These are phyloP conservation scores for Remorina albescens DNA, from an alignment of 2,797 vertebrate species.

Conservation along the genomic window DNA sequence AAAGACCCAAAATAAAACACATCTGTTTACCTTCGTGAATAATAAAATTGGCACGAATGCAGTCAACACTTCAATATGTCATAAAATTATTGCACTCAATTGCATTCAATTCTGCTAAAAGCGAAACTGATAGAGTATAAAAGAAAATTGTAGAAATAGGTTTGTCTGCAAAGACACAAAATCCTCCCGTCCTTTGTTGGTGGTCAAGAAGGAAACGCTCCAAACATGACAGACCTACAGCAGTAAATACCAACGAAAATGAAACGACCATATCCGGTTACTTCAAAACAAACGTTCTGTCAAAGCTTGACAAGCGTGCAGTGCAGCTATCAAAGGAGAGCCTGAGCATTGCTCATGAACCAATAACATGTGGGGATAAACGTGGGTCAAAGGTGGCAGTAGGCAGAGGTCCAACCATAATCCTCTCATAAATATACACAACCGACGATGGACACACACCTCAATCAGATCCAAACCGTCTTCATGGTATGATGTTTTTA, in stretches of 20 bases:
- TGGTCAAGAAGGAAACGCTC: neutral
- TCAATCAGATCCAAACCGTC: neutral
- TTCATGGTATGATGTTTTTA: neutral
- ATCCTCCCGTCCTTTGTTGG: rapidly evolving
- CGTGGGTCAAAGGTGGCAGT: conserved; percentile 62
- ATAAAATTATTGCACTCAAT: neutral
- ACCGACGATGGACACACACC: conserved; percentile 49
- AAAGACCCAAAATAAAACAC: neutral
- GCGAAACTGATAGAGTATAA: no score
- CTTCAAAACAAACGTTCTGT: neutral
- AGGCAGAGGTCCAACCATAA: conserved; percentile 53
- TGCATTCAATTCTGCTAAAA: no score
- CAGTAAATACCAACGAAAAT: neutral
- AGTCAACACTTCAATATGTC: neutral
- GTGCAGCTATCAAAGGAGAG: conserved; percentile 37
- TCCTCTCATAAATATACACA: conserved; percentile 68
- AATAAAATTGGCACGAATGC: no score
- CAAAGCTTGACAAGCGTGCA: neutral
- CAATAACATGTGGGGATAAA: conserved; percentile 55
- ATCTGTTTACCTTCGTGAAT: neutral
- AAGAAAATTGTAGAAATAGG: neutral
- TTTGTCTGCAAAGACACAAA: neutral
- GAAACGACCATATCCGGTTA: neutral
- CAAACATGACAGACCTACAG: neutral
- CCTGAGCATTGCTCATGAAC: conserved; percentile 52